Conservation (phyloP, 2,888 invertebrate genomes). For the Nomada ferruginata region DNA sequence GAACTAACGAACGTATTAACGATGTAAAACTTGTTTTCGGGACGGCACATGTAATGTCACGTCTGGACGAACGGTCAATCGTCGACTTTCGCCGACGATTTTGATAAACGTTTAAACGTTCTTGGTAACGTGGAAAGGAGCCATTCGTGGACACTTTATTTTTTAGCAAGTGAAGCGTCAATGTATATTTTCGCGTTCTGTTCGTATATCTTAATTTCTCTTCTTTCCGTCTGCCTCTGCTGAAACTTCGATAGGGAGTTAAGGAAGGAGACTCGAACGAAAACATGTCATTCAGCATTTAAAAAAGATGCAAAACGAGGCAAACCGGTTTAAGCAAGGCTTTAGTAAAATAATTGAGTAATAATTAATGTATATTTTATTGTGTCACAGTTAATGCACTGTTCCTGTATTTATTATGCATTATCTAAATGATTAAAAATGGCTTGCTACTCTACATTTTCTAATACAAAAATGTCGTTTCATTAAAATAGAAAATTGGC, state of each 20-base stretch:
- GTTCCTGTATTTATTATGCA: neutral
- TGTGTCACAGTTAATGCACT: neutral
- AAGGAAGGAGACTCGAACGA: neutral
- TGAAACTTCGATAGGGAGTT: too few relatives aligned
- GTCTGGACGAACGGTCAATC: constrained; percentile 29
- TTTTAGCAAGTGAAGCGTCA: neutral
- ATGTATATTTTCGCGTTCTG: neutral
- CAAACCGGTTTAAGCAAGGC: neutral
- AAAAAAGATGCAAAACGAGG: neutral
- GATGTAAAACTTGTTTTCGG: constrained; percentile 56
- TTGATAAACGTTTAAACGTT: constrained; percentile 33
- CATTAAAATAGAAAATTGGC: too few relatives aligned
- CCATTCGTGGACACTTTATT: constrained; percentile 9
- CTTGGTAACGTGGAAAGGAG: constrained; percentile 12
- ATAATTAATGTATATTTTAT: neutral
- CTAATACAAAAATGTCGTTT: too few relatives aligned
- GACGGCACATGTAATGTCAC: constrained; percentile 22
- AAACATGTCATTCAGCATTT: too few relatives aligned
- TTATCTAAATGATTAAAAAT: neutral
- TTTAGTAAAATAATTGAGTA: neutral
- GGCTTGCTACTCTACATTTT: too few relatives aligned
- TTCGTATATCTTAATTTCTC: neutral
- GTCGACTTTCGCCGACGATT: constrained; percentile 31
- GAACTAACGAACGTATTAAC: constrained; percentile 53
- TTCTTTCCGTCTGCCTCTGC: too few relatives aligned